Percentiles rank a stretch among this genome's conserved stretches.
phyloP scores from a whole-genome alignment of 35 echinoderm and acorn worm genomes.

The Ophiothrix spiculata region DNA sequence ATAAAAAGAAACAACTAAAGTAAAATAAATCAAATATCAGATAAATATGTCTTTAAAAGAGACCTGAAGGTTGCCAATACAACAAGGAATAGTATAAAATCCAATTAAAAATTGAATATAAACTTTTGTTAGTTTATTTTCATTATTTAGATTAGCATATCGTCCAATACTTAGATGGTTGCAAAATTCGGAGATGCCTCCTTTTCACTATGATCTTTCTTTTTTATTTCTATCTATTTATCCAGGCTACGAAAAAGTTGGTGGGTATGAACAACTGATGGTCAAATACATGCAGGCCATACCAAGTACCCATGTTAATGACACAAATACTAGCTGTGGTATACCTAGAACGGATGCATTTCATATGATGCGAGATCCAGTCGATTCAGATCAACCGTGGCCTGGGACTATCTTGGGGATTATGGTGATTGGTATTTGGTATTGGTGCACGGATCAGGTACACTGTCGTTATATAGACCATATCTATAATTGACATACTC shows the following conservation, averaged over 20 bases:
- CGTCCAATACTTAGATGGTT: no score
- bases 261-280: conserved; percentile 50
- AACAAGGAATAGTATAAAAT: not conserved
- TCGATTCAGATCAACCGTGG: conserved; percentile 81
- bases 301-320: conserved; percentile 44
- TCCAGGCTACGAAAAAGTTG: conserved; percentile 61
- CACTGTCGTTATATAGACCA: no score
- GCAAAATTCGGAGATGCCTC: no score
- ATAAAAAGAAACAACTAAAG: not conserved
- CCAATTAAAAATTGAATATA: not conserved
- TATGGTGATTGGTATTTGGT: conserved; percentile 78
- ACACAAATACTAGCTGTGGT: conserved; percentile 45
- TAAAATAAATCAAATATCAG: no score
- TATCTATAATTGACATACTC: no score
- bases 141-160: not conserved
- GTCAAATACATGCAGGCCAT: conserved; percentile 68
- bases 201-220: not conserved
- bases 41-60: no score
- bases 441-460: conserved; percentile 96
- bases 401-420: conserved; percentile 71
- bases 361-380: conserved; percentile 70
- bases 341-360: conserved; percentile 72
- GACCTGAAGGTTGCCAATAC: no score
- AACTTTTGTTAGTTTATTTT: not conserved
- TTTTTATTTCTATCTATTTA: not conserved